phyloP scores from a whole-genome alignment of 2,888 invertebrate species.

The Pseudococcus longispinus region DNA sequence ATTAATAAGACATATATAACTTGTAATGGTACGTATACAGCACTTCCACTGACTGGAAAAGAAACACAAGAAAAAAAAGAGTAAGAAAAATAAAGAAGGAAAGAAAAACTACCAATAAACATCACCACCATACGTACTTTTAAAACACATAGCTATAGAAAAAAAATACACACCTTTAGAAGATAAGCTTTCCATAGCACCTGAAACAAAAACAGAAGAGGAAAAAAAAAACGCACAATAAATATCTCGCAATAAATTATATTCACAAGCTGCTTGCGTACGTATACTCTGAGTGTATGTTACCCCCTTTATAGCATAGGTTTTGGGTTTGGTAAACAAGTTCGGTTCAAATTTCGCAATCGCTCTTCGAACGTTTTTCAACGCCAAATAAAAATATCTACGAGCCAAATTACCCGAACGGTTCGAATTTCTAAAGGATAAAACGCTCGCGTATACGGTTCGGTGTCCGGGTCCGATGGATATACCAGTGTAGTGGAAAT shows the following conservation, averaged over 20 bases:
- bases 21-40: conserved; percentile 13
- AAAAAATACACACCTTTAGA: conserved; percentile 40
- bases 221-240: conserved; percentile 9
- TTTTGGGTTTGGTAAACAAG: not conserved
- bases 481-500: conserved; percentile 26
- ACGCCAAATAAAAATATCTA: conserved; percentile 22
- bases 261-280: not conserved
- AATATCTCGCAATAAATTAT: conserved; percentile 17
- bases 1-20: conserved; percentile 25
- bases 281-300: not conserved
- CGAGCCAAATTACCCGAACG: conserved; percentile 26
- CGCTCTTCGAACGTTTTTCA: conserved; percentile 22
- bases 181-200: conserved; percentile 47
- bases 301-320: not conserved
- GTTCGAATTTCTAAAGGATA: conserved; percentile 22
- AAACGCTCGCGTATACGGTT: not conserved
- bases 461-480: not conserved
- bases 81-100: not conserved
- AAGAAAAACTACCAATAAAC: conserved; percentile 13
- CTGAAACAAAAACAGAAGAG: conserved; percentile 44
- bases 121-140: conserved; percentile 18
- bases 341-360: conserved; percentile 22
- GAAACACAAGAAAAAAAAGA: not conserved
- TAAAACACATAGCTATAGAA: not conserved
- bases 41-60: not conserved